Base-by-base conservation (phyloP, 2,113 vertebrate species). In the Hepsetus odoe region DNA sequence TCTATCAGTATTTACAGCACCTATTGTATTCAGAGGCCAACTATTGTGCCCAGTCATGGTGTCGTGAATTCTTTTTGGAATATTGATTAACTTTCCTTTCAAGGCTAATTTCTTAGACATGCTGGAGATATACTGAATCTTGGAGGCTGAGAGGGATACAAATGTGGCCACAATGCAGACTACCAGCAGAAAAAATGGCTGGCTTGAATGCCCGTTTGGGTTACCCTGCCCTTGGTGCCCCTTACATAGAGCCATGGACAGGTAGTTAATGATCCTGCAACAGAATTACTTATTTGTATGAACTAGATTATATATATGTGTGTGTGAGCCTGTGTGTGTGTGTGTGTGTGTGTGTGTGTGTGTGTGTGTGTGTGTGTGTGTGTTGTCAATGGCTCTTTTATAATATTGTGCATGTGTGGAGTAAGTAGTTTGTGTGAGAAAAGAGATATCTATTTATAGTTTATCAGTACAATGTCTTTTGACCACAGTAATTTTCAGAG, bases 41-140 rank as follows among this genome's bases (percentile, higher is more conserved):
- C 69, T 56, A 70, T 83, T 80, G 82, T 64, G 10, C 62, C 64
- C 28, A 80, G 79, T 66, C 24, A 33, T 76, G 80, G 72, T 84
- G 84, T 75, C 61, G 32, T 68, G 67, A 85, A 84, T 72, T 76
- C 77, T 26, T 8, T 68, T 76, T 70, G 75, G 69, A 82, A 82
- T 83, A 87, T 84, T 89, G 80, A 88, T 90, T 86, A 86, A 82
- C 82, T 79, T 73, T 74, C 68, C 61, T 77, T 76, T 64, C 53
- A 74, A 72, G 58, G 58, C 70, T 76, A 58, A 82, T 80, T 80
- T 83, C 26, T 32, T 79, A 28, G 73, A 72, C 72, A 61, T 82
- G 64, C 73, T 82, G 62, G 20, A 49, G 35, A 64, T 56, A 85
- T 79, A 30, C 44, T 14, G 20, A 73, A 77, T 32, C 28, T n/a